A percentile compares a stretch with the other conserved stretches of the same genome.
phyloP scores from a whole-genome alignment of 2,113 vertebrate species.

The Malurus elegans region DNA sequence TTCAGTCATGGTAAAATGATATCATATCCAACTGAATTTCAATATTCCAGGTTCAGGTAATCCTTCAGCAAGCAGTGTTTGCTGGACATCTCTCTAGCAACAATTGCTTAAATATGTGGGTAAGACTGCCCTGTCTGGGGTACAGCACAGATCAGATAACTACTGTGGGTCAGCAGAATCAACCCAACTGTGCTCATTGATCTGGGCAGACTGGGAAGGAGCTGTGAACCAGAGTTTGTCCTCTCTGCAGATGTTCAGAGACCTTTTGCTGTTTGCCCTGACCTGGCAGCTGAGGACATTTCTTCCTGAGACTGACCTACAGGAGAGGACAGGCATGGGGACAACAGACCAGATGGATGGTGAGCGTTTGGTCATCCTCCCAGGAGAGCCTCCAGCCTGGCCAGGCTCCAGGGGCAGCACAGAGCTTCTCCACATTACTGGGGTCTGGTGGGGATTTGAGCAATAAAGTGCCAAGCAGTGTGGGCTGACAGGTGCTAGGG shows the following conservation, averaged over 20 bases:
- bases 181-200: background rate
- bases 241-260: background rate
- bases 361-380: background rate
- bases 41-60: background rate
- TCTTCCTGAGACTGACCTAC: background rate
- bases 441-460: slow-evolving; percentile 24
- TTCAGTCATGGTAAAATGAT: background rate
- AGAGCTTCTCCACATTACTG: slow-evolving; percentile 25
- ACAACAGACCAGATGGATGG: background rate
- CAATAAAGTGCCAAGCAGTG: slow-evolving; percentile 35
- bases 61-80: background rate
- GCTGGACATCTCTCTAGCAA: background rate
- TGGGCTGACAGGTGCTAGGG: slow-evolving; percentile 27
- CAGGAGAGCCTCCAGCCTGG: background rate
- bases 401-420: background rate
- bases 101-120: background rate
- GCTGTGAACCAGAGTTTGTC: background rate
- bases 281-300: background rate
- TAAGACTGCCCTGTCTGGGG: background rate
- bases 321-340: background rate
- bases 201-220: background rate
- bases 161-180: background rate
- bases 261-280: background rate
- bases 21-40: background rate
- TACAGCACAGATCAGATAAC: background rate